Evolutionary conservation across 1,140 invertebrate species (phyloP), one percentile per base, ranked within the genome.

Genomic region (Tribolium madens): DNA sequence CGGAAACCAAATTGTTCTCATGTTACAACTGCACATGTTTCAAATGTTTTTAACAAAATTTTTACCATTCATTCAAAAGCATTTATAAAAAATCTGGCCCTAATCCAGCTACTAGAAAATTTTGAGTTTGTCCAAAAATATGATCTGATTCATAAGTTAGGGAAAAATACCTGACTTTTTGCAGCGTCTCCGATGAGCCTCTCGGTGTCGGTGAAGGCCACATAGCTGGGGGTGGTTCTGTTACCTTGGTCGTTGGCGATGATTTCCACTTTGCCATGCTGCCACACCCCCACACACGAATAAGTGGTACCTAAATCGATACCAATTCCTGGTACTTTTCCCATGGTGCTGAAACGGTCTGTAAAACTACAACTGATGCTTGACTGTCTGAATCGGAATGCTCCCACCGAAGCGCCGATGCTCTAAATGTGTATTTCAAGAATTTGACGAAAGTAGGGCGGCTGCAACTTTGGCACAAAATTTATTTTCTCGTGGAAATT

Each of bases 211-310:
- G 95, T 98, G 89, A 98, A 98, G 73, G 96, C 96, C 48, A 99
- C 97, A 90, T 98, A 98, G 79, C 94, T 96, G 71, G 97, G 97
- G 72, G 97, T 99, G 46, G 97, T 99, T 97, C 97, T 85, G 97
- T 98, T 90, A 96, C 95, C 95, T 85, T 95, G 92, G 81, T 96
- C 95, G 83, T 96, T 96, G 80, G 93, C 93, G 81, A 96, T 96
- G 82, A 96, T 95, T 85, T 96, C 94, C 2, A 95, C 97, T 87
- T 97, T 97, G 82, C 96, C 94, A 86, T 95, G 93, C 85, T 96
- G 94, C 89, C 94, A 96, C 77, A 96, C 94, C 81, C 94, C 95
- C 79, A 96, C 95, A 83, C 94, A 96, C 33, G 93, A 95, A 86
- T 95, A 96, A 64, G 94, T 96, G 48, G 95, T 96, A 60, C 95